phyloP scores from a whole-genome alignment of 2,797 vertebrate genomes.

The Cryptoprocta ferox region DNA sequence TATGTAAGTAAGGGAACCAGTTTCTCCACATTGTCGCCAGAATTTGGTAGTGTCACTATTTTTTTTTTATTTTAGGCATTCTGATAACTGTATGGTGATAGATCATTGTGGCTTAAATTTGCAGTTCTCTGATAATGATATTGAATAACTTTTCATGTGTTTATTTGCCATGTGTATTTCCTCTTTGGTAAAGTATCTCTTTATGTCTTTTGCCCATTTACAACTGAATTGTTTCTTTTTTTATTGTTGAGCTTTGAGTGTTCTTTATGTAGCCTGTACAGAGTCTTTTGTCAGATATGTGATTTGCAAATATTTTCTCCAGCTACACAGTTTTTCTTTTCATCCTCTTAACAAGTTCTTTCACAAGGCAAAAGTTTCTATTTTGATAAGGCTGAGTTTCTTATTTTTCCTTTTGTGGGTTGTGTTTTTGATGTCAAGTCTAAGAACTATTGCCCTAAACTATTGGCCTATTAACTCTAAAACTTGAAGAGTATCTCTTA shows the following conservation, averaged over 20 bases:
- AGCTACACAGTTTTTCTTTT: neutral
- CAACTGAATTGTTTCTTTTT: neutral
- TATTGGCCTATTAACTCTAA: neutral
- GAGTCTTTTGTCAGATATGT: neutral
- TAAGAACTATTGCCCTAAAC: neutral
- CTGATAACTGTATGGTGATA: neutral
- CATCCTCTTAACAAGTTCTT: neutral
- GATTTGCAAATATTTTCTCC: neutral
- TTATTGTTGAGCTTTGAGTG: neutral
- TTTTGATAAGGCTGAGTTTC: neutral
- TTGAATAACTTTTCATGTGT: neutral
- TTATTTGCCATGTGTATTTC: neutral
- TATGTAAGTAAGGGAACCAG: neutral
- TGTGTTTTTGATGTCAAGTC: neutral
- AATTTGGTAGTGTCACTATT: neutral
- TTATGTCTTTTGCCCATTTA: neutral
- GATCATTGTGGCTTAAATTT: neutral
- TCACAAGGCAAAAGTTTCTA: neutral
- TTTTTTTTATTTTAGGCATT: neutral
- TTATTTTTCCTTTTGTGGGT: neutral
- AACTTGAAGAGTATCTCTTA: neutral
- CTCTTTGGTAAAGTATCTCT: neutral
- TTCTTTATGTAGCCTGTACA: neutral
- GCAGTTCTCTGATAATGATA: neutral
- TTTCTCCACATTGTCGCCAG: neutral